Evolutionary conservation across 1,140 invertebrate species (phyloP).

Genomic region (Oryzaephilus surinamensis): DNA sequence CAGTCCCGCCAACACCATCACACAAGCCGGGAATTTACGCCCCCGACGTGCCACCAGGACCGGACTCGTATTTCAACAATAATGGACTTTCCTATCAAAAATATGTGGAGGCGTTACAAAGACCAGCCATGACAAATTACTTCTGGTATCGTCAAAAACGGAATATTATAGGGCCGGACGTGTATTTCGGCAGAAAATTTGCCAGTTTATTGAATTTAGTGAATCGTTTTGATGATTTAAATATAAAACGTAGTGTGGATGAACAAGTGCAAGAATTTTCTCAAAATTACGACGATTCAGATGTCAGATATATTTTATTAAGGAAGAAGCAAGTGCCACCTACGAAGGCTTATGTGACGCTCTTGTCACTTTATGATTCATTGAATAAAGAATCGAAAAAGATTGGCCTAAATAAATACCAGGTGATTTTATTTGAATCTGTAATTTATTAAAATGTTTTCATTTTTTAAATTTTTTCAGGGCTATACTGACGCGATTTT

Average conservation of each 20-base stretch:
- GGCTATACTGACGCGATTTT: conserved; percentile 42
- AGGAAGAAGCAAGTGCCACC: conserved; percentile 28
- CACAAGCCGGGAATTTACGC: conserved; percentile 44
- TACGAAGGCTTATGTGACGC: conserved; percentile 35
- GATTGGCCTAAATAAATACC: conserved; percentile 23
- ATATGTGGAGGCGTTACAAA: conserved; percentile 15
- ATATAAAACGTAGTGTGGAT: conserved; percentile 14
- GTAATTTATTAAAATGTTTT: conserved; percentile 2
- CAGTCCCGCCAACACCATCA: conserved; percentile 32
- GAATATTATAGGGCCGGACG: conserved; percentile 8
- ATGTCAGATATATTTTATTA: conserved; percentile 16
- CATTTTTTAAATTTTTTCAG: conserved; percentile 29
- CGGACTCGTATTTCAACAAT: conserved; percentile 7
- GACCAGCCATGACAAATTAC: conserved; percentile 17
- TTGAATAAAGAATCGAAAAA: conserved; percentile 46
- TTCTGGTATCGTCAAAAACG: conserved; percentile 14
- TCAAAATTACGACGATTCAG: conserved; percentile 26
- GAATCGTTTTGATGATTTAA: conserved; percentile 16
- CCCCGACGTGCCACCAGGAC: conserved; percentile 37
- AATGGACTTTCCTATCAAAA: conserved; percentile 10
- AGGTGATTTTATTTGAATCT: conserved; percentile 2
- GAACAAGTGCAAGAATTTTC: conserved; percentile 20
- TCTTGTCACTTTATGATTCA: conserved; percentile 44
- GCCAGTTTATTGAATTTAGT: conserved; percentile 18
- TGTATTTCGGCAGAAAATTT: conserved; percentile 23